Evolutionary conservation across 2,888 invertebrate genomes (phyloP).

Genomic region (Gonocerus acuteangulatus): DNA sequence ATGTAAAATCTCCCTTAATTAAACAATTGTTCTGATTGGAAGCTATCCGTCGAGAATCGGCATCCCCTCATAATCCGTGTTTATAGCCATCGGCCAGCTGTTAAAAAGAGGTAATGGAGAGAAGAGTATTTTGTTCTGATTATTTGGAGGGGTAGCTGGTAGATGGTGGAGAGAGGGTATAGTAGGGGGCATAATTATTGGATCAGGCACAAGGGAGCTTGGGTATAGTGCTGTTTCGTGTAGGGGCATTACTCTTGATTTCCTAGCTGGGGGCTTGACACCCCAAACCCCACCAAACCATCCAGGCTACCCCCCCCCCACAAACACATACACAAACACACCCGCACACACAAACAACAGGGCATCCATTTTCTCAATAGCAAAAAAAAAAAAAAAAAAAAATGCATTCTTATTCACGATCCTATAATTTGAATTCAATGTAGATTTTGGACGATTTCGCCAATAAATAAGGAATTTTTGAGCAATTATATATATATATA

Average conservation of each 20-base stretch:
- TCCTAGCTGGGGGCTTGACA: conserved; percentile 32
- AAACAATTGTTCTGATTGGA: too few species aligned
- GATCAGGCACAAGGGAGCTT: conserved; percentile 36
- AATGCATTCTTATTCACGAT: conserved; percentile 3
- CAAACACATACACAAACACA: not conserved
- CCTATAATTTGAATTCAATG: too few species aligned
- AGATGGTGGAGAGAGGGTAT: not conserved
- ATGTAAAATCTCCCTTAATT: too few species aligned
- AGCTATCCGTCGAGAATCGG: too few species aligned
- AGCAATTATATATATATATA: too few species aligned
- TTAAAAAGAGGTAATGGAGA: not conserved
- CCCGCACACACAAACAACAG: not conserved
- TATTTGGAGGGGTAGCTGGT: conserved; percentile 12
- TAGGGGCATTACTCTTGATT: conserved; percentile 41
- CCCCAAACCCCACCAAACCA: conserved; percentile 11
- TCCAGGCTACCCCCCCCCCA: conserved; percentile 7
- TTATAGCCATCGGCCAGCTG: too few species aligned
- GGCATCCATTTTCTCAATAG: conserved; percentile 21
- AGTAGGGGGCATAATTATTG: conserved; percentile 35
- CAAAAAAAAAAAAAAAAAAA: too few species aligned
- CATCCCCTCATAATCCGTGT: too few species aligned
- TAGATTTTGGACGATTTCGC: too few species aligned
- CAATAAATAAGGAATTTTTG: too few species aligned
- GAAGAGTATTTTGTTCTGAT: conserved; percentile 20
- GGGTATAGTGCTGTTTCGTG: conserved; percentile 40